Evolutionary conservation across 2,797 vertebrate species (phyloP), one percentile per base, ranked within the genome.

Genomic region (Leptoclinus maculatus): DNA sequence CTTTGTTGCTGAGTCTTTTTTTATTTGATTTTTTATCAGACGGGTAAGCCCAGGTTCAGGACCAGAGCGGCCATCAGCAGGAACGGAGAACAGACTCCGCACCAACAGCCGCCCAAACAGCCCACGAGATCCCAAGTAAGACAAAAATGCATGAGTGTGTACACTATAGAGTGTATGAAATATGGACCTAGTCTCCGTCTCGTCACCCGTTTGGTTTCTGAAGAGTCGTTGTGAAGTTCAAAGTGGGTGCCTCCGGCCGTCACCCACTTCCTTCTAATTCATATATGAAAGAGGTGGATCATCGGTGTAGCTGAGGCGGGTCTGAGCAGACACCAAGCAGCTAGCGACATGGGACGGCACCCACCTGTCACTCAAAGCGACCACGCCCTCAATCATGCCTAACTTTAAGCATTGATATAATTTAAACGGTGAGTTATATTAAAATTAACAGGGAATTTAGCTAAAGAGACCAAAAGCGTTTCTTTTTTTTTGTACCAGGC

Each of bases 121-220:
- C 90, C 95, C 95, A 9, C 84, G 95, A 83, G 94, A 96, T 87
- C 87, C 93, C 72, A 95, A 94, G 95, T 96, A 92, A 87, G 88
- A 65, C 47, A 68, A 34, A 38, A 56, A 41, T 11, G 25, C 36
- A 27, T 67, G 23, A 62, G 23, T 43, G 19, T 49, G 1, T 12
- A 27, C 14, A 29, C 27, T 29, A 1, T 10, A 57, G 27, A 32
- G 14, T 17, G 27, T 27, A 57, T 57, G 16, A 29, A 19, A 57
- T 32, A 3, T 10, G 23, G 53, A 27, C 23, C 16, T 27, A 6
- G 23, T 14, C 23, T 27, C 23, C 2, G 13, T 14, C 5, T 14
- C 13, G 1, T 54, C 23, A 54, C 12, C 51, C 51, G 13, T 51
- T 53, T 25, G 49, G 49, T 13, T 53, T 51, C n/a, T n/a, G 47